Conservation (phyloP, 2,797 vertebrate genomes). For the Mustela erminea region DNA sequence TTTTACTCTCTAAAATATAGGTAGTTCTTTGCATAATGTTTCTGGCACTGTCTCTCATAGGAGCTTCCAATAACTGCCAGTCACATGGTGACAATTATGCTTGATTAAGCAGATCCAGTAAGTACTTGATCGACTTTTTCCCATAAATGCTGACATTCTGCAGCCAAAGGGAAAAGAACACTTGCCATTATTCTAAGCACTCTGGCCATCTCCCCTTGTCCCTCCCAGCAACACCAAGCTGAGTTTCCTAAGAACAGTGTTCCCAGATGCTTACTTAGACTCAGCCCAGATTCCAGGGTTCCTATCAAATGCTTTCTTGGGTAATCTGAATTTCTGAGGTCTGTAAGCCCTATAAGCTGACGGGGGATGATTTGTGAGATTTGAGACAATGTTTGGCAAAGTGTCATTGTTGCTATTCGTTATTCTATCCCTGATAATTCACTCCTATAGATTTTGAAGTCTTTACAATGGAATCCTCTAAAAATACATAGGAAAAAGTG, state of each 20-base stretch:
- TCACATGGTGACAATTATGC: constrained; percentile 85
- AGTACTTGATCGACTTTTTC: constrained; percentile 89
- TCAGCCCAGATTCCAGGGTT: background rate
- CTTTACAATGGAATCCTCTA: constrained; percentile 23
- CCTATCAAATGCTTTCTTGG: background rate
- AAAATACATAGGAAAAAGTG: background rate
- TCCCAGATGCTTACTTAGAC: background rate
- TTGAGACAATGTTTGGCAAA: background rate
- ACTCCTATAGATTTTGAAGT: constrained; percentile 11
- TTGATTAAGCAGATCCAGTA: constrained; percentile 89
- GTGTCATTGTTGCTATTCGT: background rate
- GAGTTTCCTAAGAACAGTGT: constrained; percentile 43
- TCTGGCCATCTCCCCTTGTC: constrained; percentile 63
- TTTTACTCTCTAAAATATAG: constrained; percentile 78
- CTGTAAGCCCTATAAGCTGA: background rate
- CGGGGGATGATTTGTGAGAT: background rate
- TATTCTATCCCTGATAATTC: background rate
- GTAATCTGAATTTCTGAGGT: constrained; percentile 36
- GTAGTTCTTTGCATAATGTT: constrained; percentile 83
- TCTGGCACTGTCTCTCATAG: constrained; percentile 83
- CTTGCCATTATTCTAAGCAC: constrained; percentile 81
- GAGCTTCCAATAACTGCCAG: constrained; percentile 84
- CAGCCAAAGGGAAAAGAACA: constrained; percentile 83
- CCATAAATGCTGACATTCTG: constrained; percentile 89
- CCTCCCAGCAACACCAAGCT: background rate